Percentiles rank a stretch among this genome's conserved stretches.
These are phyloP conservation scores for Cuculus canorus DNA, from an alignment of 2,797 vertebrate genomes.

Conservation along the genomic window DNA sequence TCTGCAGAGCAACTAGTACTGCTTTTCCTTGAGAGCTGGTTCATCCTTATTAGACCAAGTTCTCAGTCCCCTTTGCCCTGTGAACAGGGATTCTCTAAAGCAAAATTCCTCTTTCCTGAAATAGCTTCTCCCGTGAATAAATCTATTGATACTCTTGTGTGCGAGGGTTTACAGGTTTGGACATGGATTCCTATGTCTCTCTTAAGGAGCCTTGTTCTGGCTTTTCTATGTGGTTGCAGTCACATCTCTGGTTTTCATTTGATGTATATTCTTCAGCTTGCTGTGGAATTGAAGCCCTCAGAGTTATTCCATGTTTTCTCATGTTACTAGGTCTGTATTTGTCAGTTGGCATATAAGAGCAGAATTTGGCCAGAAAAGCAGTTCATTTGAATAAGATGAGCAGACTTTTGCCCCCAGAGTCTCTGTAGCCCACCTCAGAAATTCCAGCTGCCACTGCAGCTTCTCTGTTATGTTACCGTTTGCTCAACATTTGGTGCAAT, in stretches of 20 bases:
- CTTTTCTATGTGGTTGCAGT: not conserved
- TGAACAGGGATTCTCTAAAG: not conserved
- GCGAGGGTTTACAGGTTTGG: not conserved
- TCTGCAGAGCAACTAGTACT: not conserved
- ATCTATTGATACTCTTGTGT: not conserved
- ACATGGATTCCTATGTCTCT: not conserved
- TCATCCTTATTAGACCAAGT: not conserved
- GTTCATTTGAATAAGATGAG: constrained; percentile 71
- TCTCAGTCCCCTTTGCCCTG: not conserved
- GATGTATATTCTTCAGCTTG: constrained; percentile 19
- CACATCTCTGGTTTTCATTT: not conserved
- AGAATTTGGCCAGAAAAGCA: constrained; percentile 64
- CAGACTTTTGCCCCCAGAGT: constrained; percentile 69
- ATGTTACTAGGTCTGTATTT: constrained; percentile 65
- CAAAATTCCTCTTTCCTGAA: not conserved
- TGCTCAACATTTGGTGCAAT: constrained; percentile 74
- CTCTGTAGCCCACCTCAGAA: constrained; percentile 70
- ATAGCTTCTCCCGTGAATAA: not conserved
- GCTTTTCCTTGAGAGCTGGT: not conserved
- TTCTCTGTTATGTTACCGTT: constrained; percentile 71
- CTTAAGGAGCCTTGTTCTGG: not conserved
- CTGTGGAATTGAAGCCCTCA: not conserved
- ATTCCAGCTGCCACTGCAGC: constrained; percentile 70
- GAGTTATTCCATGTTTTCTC: constrained; percentile 63
- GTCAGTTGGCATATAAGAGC: constrained; percentile 59